Base-by-base conservation (phyloP, 2,888 invertebrate species). In the Phrixothrix hirtus region DNA sequence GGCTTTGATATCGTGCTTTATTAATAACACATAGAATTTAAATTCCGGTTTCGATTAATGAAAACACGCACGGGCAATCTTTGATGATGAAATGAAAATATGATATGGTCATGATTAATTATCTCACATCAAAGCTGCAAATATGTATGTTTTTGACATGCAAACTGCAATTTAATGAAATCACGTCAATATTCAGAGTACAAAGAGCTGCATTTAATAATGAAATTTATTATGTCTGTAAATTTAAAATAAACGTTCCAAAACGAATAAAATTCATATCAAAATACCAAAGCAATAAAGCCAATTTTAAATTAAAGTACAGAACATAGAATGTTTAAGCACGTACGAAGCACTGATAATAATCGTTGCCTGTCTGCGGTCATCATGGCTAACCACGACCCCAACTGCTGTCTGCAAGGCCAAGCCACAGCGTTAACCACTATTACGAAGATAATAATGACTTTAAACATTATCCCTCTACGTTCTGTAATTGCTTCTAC, bases 41-140 rank as follows among this genome's bases (percentile, higher is more conserved):
- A 53, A 59, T 58, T 57, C 60, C 57, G 45, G 55, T 61, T 61
- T 60, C 60, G 60, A 69, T 69, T 67, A 68, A 68, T 69, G 64
- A 67, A 61, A 65, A 62, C 55, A 49, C 54, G 58, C 64, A 63
- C 63, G 65, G 68, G 65, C 65, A 64, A 66, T 62, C 70, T 69
- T 70, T 70, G 70, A 69, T 69, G 68, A 62, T 64, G 52, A 59
- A 67, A 67, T 67, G 68, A 69, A 70, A 69, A 69, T 68, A 69
- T 67, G 67, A 63, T 67, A 65, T 64, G 66, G 60, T 62, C 66
- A 60, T 61, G 70, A 70, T 70, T 71, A 70, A 71, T 71, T 70
- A 70, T 66, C 65, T 58, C 65, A 63, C 64, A 69, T 69, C 69
- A 68, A 67, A 69, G 66, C 67, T 59, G 58, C 57, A 61, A 45